These are phyloP conservation scores for Brachynemurus nebulosus DNA, from an alignment of 2,888 invertebrate genomes.

Conservation along the genomic window DNA sequence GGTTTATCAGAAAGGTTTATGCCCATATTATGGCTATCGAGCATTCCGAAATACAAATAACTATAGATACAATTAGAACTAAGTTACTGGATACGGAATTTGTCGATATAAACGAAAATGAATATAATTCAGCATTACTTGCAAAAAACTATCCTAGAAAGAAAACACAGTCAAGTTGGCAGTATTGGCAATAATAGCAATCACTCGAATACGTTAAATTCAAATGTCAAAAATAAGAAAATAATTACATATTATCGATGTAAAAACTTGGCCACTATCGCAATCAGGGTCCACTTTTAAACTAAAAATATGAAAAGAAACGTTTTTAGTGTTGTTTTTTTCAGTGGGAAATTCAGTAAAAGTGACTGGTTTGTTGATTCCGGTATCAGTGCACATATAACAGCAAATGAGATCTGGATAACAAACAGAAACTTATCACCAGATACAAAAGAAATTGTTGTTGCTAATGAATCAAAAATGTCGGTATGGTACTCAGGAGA, in stretches of 20 bases:
- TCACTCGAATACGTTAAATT: neutral
- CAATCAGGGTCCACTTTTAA: constrained; percentile 5
- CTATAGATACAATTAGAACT: too few relatives aligned
- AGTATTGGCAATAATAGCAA: too few relatives aligned
- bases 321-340: constrained; percentile 6
- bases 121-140: too few relatives aligned
- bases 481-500: constrained; percentile 17
- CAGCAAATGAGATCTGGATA: neutral
- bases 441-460: constrained; percentile 15
- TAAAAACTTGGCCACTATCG: constrained; percentile 9
- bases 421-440: neutral
- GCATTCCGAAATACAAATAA: too few relatives aligned
- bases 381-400: constrained; percentile 8
- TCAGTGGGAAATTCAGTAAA: neutral
- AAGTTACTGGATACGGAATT: too few relatives aligned
- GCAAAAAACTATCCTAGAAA: too few relatives aligned
- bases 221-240: neutral
- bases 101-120: too few relatives aligned
- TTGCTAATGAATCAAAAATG: constrained; percentile 16
- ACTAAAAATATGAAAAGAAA: neutral
- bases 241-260: neutral
- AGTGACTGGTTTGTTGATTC: constrained; percentile 5
- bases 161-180: too few relatives aligned
- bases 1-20: too few relatives aligned
- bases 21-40: too few relatives aligned